Conservation (phyloP, 2,888 invertebrate species). For the Peribatodes rhomboidaria region DNA sequence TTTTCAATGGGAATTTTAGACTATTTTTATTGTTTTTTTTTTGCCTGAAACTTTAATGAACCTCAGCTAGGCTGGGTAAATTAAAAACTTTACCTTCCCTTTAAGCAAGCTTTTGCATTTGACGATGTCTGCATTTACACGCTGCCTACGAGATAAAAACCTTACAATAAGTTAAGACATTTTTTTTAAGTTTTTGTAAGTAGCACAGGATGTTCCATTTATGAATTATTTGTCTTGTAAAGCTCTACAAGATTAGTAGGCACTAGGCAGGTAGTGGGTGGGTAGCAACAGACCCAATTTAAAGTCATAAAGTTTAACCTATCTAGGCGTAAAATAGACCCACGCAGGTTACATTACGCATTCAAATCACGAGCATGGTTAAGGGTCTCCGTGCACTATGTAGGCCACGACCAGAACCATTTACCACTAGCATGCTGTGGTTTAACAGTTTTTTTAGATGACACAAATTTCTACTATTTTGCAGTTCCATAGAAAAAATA, state of each 20-base stretch:
- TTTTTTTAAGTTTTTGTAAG: not conserved
- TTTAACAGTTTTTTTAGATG: too few relatives aligned
- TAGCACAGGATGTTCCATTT: slow-evolving; percentile 1
- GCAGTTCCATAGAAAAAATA: too few relatives aligned
- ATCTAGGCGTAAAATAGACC: slow-evolving; percentile 32
- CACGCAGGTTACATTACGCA: slow-evolving; percentile 40
- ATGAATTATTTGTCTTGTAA: not conserved
- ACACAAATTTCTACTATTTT: too few relatives aligned
- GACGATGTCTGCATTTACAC: too few relatives aligned
- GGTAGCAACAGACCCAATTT: slow-evolving; percentile 37
- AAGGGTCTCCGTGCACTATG: slow-evolving; percentile 1
- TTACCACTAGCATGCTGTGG: not conserved
- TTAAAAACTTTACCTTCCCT: too few relatives aligned
- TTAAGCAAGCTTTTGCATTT: too few relatives aligned
- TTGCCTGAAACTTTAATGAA: too few relatives aligned
- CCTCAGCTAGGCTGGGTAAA: too few relatives aligned
- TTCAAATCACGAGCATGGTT: slow-evolving; percentile 23
- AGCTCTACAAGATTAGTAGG: not conserved
- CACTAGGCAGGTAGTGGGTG: slow-evolving; percentile 13
- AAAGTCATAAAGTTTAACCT: slow-evolving; percentile 37
- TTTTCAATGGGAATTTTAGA: too few relatives aligned
- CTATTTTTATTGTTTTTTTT: not conserved
- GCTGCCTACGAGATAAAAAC: too few relatives aligned
- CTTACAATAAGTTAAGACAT: too few relatives aligned
- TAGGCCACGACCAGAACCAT: not conserved